Evolutionary conservation across 2,888 invertebrate species (phyloP).

Genomic region (Caenorhabditis virilis): DNA sequence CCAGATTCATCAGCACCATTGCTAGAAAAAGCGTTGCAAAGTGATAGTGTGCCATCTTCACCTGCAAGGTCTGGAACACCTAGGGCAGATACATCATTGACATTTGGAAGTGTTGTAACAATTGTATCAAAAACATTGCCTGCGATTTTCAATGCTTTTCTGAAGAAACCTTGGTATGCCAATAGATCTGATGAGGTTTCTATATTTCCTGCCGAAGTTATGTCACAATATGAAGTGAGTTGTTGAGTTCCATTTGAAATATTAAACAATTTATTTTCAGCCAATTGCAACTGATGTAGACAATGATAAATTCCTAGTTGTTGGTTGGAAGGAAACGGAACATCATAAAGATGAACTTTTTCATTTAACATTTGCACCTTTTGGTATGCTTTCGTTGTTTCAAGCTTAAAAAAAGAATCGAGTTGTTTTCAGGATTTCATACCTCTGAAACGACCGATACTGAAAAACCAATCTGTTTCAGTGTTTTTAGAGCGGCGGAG

Average conservation of each 20-base stretch:
- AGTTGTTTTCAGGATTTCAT: background rate
- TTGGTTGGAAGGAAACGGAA: background rate
- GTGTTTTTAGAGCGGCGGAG: slow-evolving; percentile 15
- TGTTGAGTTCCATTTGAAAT: background rate
- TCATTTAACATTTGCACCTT: slow-evolving; percentile 22
- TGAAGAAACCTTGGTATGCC: slow-evolving; percentile 38
- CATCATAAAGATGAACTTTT: slow-evolving; percentile 6
- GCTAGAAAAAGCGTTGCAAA: too few relatives aligned
- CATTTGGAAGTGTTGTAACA: slow-evolving; percentile 33
- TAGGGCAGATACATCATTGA: background rate
- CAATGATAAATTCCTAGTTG: slow-evolving; percentile 27
- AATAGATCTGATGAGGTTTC: slow-evolving; percentile 26
- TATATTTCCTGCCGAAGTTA: slow-evolving; percentile 18
- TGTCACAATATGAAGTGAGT: slow-evolving; percentile 14
- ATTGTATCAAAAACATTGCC: slow-evolving; percentile 26
- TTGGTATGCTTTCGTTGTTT: background rate
- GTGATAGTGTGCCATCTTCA: too few relatives aligned
- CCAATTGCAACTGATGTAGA: slow-evolving; percentile 19
- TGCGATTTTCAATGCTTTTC: slow-evolving; percentile 24
- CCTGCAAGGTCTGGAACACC: background rate
- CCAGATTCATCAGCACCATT: too few relatives aligned
- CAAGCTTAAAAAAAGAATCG: background rate
- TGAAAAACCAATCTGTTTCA: slow-evolving; percentile 9
- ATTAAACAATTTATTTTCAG: background rate
- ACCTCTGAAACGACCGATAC: background rate